A percentile compares a stretch with the other conserved stretches of the same genome.
These are phyloP conservation scores for Uria aalge DNA, from an alignment of 2,113 vertebrate species.

Conservation along the genomic window DNA sequence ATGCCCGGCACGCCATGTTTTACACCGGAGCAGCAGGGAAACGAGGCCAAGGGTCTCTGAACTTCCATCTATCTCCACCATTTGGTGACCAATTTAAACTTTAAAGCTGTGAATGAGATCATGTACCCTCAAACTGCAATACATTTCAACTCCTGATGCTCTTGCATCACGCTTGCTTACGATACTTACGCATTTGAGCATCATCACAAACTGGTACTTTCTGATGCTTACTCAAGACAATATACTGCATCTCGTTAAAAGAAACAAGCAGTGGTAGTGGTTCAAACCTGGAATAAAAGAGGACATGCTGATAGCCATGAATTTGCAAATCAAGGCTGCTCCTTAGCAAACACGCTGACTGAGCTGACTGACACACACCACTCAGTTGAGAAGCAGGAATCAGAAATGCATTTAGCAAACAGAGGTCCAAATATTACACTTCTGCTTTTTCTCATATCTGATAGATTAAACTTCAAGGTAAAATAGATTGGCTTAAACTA, in stretches of 20 bases:
- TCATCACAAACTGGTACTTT: background rate
- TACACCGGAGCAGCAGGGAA: background rate
- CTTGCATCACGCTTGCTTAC: accelerated
- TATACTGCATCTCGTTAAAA: background rate
- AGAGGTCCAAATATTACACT: background rate
- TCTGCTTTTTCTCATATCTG: background rate
- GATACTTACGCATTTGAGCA: background rate
- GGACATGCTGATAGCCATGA: background rate
- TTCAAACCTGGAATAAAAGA: background rate
- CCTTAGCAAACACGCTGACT: background rate
- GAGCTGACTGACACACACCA: background rate
- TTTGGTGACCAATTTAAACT: background rate
- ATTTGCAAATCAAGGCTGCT: background rate
- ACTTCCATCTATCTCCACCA: background rate
- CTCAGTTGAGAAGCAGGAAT: background rate
- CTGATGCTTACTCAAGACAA: background rate
- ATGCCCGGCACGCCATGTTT: accelerated
- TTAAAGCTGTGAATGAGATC: background rate
- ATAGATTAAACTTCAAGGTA: background rate
- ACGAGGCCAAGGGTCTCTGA: background rate
- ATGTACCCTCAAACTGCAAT: background rate
- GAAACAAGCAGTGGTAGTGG: background rate
- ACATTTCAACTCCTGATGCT: background rate
- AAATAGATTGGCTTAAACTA: background rate
- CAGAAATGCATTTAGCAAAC: background rate